Conservation (phyloP, 2,888 invertebrate species). For the Melieria crassipennis region DNA sequence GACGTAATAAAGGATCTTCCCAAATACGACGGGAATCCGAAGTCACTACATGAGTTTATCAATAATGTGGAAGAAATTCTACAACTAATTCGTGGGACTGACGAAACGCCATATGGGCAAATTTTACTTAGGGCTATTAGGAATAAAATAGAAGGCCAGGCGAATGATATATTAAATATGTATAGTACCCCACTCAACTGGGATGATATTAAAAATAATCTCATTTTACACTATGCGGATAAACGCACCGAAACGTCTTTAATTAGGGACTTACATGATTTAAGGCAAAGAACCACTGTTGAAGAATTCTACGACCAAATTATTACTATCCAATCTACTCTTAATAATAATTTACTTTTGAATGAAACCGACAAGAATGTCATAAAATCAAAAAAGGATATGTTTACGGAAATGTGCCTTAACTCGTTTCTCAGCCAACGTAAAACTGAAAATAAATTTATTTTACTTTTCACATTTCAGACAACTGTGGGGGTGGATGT, state of each 20-base stretch:
- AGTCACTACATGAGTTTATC: conserved; percentile 37
- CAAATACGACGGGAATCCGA: conserved; percentile 37
- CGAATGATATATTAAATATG: too few species aligned
- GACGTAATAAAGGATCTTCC: conserved; percentile 42
- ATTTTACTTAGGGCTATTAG: too few species aligned
- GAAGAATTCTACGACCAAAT: conserved; percentile 43
- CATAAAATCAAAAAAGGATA: conserved; percentile 38
- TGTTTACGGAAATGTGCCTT: conserved; percentile 45
- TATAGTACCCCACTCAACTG: too few species aligned
- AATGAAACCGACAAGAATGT: conserved; percentile 41
- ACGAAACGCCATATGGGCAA: too few species aligned
- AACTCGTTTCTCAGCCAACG: conserved; percentile 41
- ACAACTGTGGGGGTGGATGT: too few species aligned
- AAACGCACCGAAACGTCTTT: conserved; percentile 40
- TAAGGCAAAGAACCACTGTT: conserved; percentile 35
- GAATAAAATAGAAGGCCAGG: too few species aligned
- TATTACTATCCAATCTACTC: conserved; percentile 41
- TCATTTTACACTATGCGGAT: conserved; percentile 40
- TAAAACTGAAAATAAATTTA: too few species aligned
- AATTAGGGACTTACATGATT: conserved; percentile 39
- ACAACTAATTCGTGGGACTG: too few species aligned
- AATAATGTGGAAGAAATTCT: too few species aligned
- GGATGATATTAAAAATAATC: too few species aligned
- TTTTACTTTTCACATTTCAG: too few species aligned
- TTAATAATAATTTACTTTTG: conserved; percentile 41